Evolutionary conservation across 2,113 vertebrate genomes (phyloP).

Genomic region (Carassius gibelio): DNA sequence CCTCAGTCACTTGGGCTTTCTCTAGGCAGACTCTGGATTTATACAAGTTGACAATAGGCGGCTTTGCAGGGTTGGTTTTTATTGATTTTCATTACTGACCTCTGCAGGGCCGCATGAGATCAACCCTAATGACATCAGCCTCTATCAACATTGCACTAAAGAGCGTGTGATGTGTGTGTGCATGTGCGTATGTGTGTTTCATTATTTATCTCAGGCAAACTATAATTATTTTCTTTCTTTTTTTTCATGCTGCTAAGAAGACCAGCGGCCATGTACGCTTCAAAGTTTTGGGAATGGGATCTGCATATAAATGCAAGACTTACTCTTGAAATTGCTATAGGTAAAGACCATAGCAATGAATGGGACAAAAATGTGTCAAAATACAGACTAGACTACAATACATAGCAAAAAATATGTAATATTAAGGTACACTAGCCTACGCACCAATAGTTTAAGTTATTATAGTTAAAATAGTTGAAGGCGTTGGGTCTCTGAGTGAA

Average conservation of each 20-base stretch:
- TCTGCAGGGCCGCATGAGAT: slow-evolving; percentile 67
- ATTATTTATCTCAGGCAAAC: neutral
- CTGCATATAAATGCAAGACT: too few relatives aligned
- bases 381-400: too few relatives aligned
- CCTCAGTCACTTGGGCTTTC: neutral
- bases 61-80: slow-evolving; percentile 59
- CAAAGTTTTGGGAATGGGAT: too few relatives aligned
- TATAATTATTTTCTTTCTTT: neutral
- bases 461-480: too few relatives aligned
- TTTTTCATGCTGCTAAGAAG: neutral
- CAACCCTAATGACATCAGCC: slow-evolving; percentile 64
- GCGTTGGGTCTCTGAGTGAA: too few relatives aligned
- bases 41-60: slow-evolving; percentile 63
- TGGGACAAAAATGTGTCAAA: too few relatives aligned
- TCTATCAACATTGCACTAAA: slow-evolving; percentile 58
- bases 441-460: too few relatives aligned
- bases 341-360: too few relatives aligned
- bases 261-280: too few relatives aligned
- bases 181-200: neutral
- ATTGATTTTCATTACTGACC: slow-evolving; percentile 69
- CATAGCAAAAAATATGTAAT: too few relatives aligned
- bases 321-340: too few relatives aligned
- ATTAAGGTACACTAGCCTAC: too few relatives aligned
- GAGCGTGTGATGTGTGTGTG: neutral
- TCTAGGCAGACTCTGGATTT: slow-evolving; percentile 53